Evolutionary conservation across 2,113 vertebrate species (phyloP).

Genomic region (Megaleporinus macrocephalus): DNA sequence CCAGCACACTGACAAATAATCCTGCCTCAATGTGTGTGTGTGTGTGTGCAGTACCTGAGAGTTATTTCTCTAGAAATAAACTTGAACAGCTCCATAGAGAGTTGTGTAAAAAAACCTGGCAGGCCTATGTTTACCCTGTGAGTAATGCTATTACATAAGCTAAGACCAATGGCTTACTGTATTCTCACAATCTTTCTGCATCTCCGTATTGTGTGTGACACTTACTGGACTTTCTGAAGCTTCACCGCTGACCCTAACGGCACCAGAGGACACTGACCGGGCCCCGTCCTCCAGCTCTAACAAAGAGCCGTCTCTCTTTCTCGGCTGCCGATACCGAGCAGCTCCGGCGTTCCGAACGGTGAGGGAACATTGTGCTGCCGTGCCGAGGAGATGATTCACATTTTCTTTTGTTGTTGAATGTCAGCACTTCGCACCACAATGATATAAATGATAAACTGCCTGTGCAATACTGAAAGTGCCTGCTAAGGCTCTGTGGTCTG

Average conservation of each 20-base stretch:
- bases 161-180: constrained; percentile 19
- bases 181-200: background rate
- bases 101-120: constrained; percentile 29
- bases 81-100: constrained; percentile 42
- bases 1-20: constrained; percentile 22
- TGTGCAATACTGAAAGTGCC: constrained; percentile 57
- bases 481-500: constrained; percentile 51
- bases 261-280: background rate
- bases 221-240: background rate
- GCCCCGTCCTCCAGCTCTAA: background rate
- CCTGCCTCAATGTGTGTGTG: constrained; percentile 3
- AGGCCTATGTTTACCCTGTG: constrained; percentile 49
- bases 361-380: background rate
- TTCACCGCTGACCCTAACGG: constrained; percentile 7
- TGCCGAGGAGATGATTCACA: constrained; percentile 42
- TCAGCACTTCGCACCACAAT: constrained; percentile 39
- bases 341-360: background rate
- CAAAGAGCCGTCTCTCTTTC: background rate
- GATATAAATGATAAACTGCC: constrained; percentile 39
- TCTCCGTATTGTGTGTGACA: background rate
- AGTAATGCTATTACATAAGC: constrained; percentile 53
- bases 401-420: constrained; percentile 37
- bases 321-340: no score
- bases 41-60: constrained; percentile 35
- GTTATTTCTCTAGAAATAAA: constrained; percentile 50